Evolutionary conservation across 2,113 vertebrate species (phyloP).

Genomic region (Aspidoscelis tigris): DNA sequence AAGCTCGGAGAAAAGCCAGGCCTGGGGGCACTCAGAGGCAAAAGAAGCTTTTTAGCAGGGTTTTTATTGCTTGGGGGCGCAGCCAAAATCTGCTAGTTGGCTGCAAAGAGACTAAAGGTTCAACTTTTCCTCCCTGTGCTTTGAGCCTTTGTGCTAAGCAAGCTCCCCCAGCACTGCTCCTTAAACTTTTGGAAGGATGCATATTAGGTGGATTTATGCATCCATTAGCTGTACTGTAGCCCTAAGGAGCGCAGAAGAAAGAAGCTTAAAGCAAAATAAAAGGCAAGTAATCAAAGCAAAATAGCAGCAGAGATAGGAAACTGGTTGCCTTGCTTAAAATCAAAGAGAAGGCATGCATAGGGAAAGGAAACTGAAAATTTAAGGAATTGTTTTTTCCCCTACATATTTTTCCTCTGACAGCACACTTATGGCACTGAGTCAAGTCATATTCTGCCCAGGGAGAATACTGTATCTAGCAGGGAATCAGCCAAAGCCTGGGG

Average conservation of each 20-base stretch:
- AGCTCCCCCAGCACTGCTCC: neutral
- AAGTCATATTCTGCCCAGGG: neutral
- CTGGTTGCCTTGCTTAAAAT: neutral
- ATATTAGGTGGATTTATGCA: neutral
- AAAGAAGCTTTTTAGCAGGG: no score
- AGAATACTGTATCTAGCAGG: neutral
- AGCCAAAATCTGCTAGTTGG: no score
- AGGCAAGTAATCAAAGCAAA: no score
- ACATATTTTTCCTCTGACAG: no score
- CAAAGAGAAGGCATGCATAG: neutral
- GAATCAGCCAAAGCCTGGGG: neutral
- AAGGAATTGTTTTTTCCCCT: no score
- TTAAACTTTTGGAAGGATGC: neutral
- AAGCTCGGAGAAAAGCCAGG: no score
- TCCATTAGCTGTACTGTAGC: neutral
- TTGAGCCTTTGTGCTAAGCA: neutral
- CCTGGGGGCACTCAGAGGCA: no score
- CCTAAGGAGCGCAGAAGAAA: neutral
- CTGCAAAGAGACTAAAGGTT: neutral
- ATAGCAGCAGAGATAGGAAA: neutral
- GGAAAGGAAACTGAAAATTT: neutral
- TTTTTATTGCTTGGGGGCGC: neutral
- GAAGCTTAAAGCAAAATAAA: no score
- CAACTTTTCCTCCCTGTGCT: neutral
- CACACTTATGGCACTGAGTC: neutral